Conservation (phyloP, 2,888 invertebrate genomes). For the Caenorhabditis drosophilae region DNA sequence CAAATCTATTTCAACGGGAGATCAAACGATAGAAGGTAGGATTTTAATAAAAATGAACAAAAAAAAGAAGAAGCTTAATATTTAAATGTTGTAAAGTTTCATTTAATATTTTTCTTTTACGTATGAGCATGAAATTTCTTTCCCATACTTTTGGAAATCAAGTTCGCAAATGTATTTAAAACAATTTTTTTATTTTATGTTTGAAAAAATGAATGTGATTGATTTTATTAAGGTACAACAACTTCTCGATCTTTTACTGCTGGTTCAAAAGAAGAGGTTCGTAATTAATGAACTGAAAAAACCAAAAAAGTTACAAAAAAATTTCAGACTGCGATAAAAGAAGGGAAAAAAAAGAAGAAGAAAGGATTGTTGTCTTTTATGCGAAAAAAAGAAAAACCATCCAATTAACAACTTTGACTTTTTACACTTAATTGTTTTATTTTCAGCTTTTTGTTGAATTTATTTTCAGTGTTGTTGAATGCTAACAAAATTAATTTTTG, state of each 20-base stretch:
- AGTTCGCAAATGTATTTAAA: neutral
- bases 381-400: conserved; percentile 31
- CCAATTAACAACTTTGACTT: no score
- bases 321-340: conserved; percentile 15
- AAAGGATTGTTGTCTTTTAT: conserved; percentile 44
- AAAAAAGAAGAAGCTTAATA: no score
- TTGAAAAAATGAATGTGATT: no score
- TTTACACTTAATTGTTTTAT: no score
- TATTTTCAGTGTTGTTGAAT: no score
- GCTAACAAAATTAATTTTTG: no score
- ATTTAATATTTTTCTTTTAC: no score
- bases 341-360: conserved; percentile 46
- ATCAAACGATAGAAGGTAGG: conserved; percentile 22
- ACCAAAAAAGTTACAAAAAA: neutral
- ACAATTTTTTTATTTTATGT: neutral
- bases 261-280: conserved; percentile 30
- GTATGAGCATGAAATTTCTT: no score
- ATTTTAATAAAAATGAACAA: no score
- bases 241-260: conserved; percentile 26
- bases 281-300: neutral
- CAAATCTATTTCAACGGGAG: conserved; percentile 1
- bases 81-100: no score
- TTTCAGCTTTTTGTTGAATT: no score
- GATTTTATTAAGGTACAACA: conserved; percentile 16
- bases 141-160: neutral